Evolutionary conservation across 2,888 invertebrate species (phyloP), one percentile per base, ranked within the genome.

Genomic region (Spodoptera picta): DNA sequence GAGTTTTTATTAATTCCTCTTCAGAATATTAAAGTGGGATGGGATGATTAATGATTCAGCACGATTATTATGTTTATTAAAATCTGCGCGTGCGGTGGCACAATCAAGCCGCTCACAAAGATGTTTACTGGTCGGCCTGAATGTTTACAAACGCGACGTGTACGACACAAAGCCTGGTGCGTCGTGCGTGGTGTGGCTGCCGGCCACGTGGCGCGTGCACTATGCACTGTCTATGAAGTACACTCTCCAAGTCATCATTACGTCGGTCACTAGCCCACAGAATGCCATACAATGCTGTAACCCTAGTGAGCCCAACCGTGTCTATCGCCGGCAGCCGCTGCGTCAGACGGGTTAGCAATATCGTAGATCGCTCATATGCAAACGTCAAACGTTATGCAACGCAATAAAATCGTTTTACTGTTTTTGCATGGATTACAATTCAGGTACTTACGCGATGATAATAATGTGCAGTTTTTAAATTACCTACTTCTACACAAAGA

Each of bases 81-180:
- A 80, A 78, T 75, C 67, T 83, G 81, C 84, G 82, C 84, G 87
- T 86, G 86, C 84, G 79, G 51, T 69, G 57, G 71, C 68, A 77
- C 74, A 79, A 77, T 77, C 67, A 59, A 68, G 65, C 59, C 61
- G 75, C 79, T 78, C 81, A 85, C 83, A 83, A 84, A 87, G 85
- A 84, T 89, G 89, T 90, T 90, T 90, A 88, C 83, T 73, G 69
- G 73, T 65, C 61, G 76, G 79, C 71, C 81, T 65, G 75, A 81
- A 82, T 91, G 90, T 91, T 91, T 91, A 90, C 87, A 80, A 89
- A 86, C 80, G 65, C 61, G 75, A 80, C 75, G 78, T 81, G 83
- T 77, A 79, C 69, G 71, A 60, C 63, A 79, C 77, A 79, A 74
- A 67, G 69, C 56, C 57, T 59, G 58, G 60, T 58, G 54, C 56